Evolutionary conservation across 53 echinoderm and acorn worm species (phyloP).

Genomic region (Luidia sarsii): DNA sequence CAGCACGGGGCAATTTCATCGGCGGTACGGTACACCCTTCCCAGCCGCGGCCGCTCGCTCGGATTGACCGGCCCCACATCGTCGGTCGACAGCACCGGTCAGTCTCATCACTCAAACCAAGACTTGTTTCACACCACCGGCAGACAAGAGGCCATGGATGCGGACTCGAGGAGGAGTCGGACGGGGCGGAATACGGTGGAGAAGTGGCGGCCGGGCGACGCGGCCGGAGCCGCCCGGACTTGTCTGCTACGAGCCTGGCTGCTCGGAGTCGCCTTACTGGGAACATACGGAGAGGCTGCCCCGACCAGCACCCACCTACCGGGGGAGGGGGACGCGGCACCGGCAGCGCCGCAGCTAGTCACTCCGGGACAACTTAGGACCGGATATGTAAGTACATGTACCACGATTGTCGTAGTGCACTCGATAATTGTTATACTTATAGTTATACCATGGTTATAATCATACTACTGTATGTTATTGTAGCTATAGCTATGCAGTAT

Average conservation of each 20-base stretch:
- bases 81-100: too few relatives aligned
- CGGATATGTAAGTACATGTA: constrained; percentile 43
- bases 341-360: constrained; percentile 13
- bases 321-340: constrained; percentile 13
- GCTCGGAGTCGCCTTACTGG: constrained; percentile 23
- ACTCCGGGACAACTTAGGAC: constrained; percentile 34
- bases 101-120: too few relatives aligned
- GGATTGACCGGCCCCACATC: too few relatives aligned
- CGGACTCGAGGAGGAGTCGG: background rate
- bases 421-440: too few relatives aligned
- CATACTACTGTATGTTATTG: too few relatives aligned
- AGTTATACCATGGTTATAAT: too few relatives aligned
- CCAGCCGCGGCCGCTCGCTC: too few relatives aligned
- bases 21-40: too few relatives aligned
- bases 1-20: too few relatives aligned
- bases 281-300: constrained; percentile 22
- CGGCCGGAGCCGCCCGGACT: background rate
- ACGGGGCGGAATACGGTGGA: background rate
- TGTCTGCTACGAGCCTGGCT: background rate
- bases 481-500: too few relatives aligned
- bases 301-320: constrained; percentile 42
- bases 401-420: too few relatives aligned
- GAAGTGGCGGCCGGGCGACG: background rate
- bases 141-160: constrained; percentile 11
- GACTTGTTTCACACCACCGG: too few relatives aligned